Evolutionary conservation across 2,113 vertebrate genomes (phyloP), one percentile per base, ranked within the genome.

Genomic region (Calidris pygmaea): DNA sequence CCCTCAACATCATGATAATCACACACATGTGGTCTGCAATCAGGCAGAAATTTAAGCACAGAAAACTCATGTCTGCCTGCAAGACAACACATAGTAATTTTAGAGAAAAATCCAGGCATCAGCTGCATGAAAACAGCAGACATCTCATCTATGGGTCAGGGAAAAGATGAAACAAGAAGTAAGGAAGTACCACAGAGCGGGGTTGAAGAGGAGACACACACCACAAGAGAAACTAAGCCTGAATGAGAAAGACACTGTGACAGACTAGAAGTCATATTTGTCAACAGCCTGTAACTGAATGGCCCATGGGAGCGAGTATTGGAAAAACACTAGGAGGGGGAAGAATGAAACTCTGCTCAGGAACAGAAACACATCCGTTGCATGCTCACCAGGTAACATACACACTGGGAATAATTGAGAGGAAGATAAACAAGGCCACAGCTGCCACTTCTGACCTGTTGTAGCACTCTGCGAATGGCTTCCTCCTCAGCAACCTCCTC

Each of bases 401-500:
- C 43, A 52, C 50, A 90, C 3, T 10, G 35, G 30, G 20, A 80
- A 79, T 39, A 90, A 87, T 0, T 37, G 52, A 85, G 24, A 70
- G 52, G 37, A 94, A 87, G 17, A 65, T 39, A 84, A 96, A n/a
- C 58, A 84, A 74, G n/a, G 34, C 37, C 56, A 83, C 23, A 79
- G 63, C 34, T 85, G n/a, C 53, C 76, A 85, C 60, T 82, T 85
- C 97, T 89, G 53, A 98, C 99, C 99, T 99, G 98, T 96, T 98
- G 99, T 52, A 99, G 94, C 47, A 99, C 98, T 95, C 98, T 98
- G 95, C 62, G 95, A 85, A 99, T 98, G 73, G 98, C 98, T 95
- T 98, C 98, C 58, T 98, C 98, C 85, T 99, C 99, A 82, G 99
- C 97, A n/a, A 99, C 98, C 48, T 99, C 99, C 27, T 99, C 99